Evolutionary conservation across 2,888 invertebrate species (phyloP).

Genomic region (Prenolepis imparis): DNA sequence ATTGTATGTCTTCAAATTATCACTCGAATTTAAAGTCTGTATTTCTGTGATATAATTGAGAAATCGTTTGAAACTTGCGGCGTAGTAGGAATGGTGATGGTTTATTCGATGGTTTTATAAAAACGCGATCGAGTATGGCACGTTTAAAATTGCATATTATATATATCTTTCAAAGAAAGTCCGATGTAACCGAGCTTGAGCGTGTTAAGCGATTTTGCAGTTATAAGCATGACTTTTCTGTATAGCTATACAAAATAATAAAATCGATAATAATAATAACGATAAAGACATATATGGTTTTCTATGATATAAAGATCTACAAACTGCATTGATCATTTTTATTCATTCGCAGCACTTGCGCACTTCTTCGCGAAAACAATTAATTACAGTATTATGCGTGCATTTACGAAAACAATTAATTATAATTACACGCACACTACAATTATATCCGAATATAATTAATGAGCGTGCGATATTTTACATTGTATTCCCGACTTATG

Average conservation of each 20-base stretch:
- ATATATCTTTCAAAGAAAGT: background rate
- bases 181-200: slow-evolving; percentile 38
- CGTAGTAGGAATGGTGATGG: background rate
- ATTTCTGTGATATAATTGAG: slow-evolving; percentile 57
- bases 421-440: too few relatives aligned
- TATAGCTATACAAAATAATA: slow-evolving; percentile 47
- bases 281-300: background rate
- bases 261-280: slow-evolving; percentile 20
- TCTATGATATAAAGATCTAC: background rate
- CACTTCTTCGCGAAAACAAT: too few relatives aligned
- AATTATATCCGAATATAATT: too few relatives aligned
- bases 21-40: slow-evolving; percentile 49
- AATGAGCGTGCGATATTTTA: too few relatives aligned
- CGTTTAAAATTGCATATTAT: slow-evolving; percentile 10
- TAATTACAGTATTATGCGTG: too few relatives aligned
- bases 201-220: slow-evolving; percentile 32
- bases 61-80: slow-evolving; percentile 40
- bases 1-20: slow-evolving; percentile 30
- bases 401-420: too few relatives aligned
- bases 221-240: slow-evolving; percentile 46
- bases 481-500: too few relatives aligned
- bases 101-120: background rate
- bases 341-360: too few relatives aligned
- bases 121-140: background rate
- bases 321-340: background rate